Percentiles rank a stretch among this genome's conserved stretches.
phyloP scores from a whole-genome alignment of 2,797 vertebrate genomes.

The Falco berigora region DNA sequence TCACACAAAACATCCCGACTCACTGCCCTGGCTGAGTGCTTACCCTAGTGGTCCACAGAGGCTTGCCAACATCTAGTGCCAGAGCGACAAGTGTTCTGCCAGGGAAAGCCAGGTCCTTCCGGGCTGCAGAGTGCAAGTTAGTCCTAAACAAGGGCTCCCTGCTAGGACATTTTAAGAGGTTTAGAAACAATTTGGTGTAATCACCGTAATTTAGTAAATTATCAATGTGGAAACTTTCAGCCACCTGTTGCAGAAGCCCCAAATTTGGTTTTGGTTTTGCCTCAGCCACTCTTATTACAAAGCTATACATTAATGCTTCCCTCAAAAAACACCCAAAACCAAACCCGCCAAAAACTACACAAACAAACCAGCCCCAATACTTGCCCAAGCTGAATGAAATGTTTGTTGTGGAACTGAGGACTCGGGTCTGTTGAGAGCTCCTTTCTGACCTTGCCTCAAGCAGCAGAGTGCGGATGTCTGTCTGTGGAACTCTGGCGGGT shows the following conservation, averaged over 20 bases:
- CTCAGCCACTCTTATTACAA: not conserved
- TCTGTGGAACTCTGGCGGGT: rapidly evolving
- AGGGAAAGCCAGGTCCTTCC: not conserved
- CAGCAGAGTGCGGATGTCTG: not conserved
- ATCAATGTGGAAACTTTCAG: not conserved
- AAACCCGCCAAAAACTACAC: too few species aligned
- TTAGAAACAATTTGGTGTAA: not conserved
- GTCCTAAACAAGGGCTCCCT: not conserved
- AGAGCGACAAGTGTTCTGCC: not conserved
- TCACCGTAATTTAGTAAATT: not conserved
- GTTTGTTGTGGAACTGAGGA: not conserved
- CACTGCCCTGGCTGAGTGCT: not conserved
- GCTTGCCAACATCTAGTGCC: not conserved
- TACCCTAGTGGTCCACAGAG: not conserved
- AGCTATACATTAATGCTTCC: not conserved
- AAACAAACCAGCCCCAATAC: rapidly evolving
- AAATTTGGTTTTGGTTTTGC: not conserved
- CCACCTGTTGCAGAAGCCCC: not conserved
- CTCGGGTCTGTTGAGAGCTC: not conserved
- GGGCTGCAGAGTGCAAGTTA: not conserved
- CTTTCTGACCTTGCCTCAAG: not conserved
- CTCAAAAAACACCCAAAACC: not conserved
- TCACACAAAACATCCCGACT: not conserved
- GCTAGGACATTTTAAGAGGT: not conserved
- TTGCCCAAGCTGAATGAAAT: not conserved